A percentile compares a stretch with the other conserved stretches of the same genome.
Evolutionary conservation across 2,113 vertebrate species (phyloP).

Genomic region (Ondatra zibethicus): DNA sequence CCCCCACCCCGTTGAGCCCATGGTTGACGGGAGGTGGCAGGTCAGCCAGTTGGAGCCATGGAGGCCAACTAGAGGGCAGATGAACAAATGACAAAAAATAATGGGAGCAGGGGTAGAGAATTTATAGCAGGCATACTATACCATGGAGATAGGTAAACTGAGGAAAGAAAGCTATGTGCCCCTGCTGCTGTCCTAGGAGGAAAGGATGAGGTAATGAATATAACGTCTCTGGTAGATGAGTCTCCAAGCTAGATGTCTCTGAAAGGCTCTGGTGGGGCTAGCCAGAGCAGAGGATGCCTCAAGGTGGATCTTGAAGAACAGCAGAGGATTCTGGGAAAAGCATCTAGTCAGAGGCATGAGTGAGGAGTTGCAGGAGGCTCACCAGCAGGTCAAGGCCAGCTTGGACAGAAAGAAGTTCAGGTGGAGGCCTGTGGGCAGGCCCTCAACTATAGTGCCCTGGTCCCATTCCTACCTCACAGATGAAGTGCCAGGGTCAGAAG

Average conservation of each 20-base stretch:
- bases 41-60: background rate
- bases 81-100: background rate
- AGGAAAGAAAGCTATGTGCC: background rate
- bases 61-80: background rate
- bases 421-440: background rate
- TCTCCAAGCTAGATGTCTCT: background rate
- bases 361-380: background rate
- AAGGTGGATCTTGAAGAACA: background rate
- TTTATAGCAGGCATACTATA: background rate
- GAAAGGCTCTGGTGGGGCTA: background rate
- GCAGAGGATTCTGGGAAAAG: background rate
- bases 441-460: accelerated
- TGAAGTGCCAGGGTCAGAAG: background rate
- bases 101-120: background rate
- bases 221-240: background rate
- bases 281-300: background rate
- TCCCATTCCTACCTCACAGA: background rate
- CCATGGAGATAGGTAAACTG: background rate
- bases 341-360: background rate
- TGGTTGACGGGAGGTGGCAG: background rate
- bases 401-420: background rate
- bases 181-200: background rate
- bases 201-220: too few relatives aligned
- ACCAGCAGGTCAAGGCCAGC: background rate
- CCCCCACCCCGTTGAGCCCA: background rate